Base-by-base conservation (phyloP, 1,140 invertebrate genomes). In the Drosophila fuyamai region DNA sequence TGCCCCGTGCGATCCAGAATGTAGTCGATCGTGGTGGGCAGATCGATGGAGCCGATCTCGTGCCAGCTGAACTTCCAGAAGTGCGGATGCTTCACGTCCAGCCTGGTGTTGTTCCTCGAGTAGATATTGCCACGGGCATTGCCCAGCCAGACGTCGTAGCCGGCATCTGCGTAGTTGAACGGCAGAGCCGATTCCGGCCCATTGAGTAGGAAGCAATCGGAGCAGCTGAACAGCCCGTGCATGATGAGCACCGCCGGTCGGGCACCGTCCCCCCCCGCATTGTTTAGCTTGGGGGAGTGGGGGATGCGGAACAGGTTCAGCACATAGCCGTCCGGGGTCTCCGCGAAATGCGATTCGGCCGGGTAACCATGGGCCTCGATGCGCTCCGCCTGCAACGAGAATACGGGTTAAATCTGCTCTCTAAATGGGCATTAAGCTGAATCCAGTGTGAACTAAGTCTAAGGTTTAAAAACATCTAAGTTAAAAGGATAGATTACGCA, bases 181-280 rank as follows among this genome's bases (percentile, higher is more conserved):
- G 93, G 91, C 46, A 92, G 40, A 1, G 94, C 94, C 88, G 95
- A 94, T 32, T 93, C 89, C 41, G 95, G 95, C 16, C 95, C 95
- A 78, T 95, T 94, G 10, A 96, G 92, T 16, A 97, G 93, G 94
- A 95, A 98, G 91, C 96, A 96, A 5, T 95, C 94, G 10, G 96
- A 96, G 83, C 95, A 96, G 13, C 94, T 95, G n/a, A 97, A 92
- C 14, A 97, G 91, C 0, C 97, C 97, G 91, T 97, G 97, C 85
- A 97, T 96, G 5, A 97, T 88, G 18, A 96, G 92, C 14, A 96
- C 95, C 14, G 93, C 93, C 16, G 79, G 88, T 27, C 81, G 81
- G 13, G 47, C 38, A 10, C 23, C 13, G 5, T 46, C 18, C 93
- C 92, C 18, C 93, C 92, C 40, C 1, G 35, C 60, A 73, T 82